Evolutionary conservation across 1,140 invertebrate species (phyloP), one percentile per base, ranked within the genome.

Genomic region (Laodelphax striatellus): DNA sequence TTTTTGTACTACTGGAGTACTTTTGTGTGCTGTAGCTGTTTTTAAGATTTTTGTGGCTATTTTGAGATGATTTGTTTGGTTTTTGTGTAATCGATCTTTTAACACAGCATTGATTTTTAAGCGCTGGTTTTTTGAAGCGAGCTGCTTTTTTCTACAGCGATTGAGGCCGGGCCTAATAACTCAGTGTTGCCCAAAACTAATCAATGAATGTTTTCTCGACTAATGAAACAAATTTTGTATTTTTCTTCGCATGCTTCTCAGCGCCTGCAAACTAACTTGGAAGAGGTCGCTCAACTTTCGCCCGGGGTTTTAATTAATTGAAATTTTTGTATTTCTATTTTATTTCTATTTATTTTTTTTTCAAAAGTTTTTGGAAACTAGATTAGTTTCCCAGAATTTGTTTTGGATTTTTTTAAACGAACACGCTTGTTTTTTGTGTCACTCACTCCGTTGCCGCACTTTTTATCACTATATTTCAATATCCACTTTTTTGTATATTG

Each of bases 361-460:
- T 38, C 42, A 38, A 54, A 55, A 28, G 2, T 38, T 38, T 38
- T 38, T 38, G 34, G 34, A 38, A 38, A 38, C 34, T 38, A 38
- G 11, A 38, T 38, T 38, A 11, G 34, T 38, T 38, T 38, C 34
- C 34, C 34, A 38, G 34, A 34, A 55, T 31, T 31, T 55, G n/a
- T 53, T 55, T 55, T 55, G 34, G 31, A 55, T 60, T 60, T 60
- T 60, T 60, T 38, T 46, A 38, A 55, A 22, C 16, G 21, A 60
- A 50, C 59, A 60, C 59, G 59, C 59, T 60, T 60, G 52, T 60
- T 60, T 59, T 60, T 60, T 55, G 59, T 60, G 59, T 60, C 59
- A 55, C 59, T 55, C 59, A 60, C 59, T 55, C 52, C 22, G 54
- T 52, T 55, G 44, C 41, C 22, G 59, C 53, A 60, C 59, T 55